Evolutionary conservation across 2,888 invertebrate species (phyloP), one percentile per base, ranked within the genome.

Genomic region (Hartigia nigra): DNA sequence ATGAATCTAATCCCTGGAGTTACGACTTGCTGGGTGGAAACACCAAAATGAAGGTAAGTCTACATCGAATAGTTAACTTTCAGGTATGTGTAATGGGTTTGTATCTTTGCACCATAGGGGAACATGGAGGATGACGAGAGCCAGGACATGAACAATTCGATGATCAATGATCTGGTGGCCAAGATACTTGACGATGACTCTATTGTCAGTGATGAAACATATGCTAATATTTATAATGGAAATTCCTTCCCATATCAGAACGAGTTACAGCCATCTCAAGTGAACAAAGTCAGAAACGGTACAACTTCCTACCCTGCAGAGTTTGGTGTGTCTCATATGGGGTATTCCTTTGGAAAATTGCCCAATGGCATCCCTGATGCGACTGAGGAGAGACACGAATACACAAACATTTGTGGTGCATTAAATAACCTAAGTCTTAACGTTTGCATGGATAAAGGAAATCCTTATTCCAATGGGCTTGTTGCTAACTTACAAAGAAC

Each of bases 111-210:
- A 55, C 55, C 23, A 12, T 76, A 91, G 91, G 84, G 87, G 80
- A 87, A 84, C 74, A 70, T 88, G 79, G 91, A 91, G 70, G 91
- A 91, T 70, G 91, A 91, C 31, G 91, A 91, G 78, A 85, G 86
- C 36, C 91, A 89, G 81, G 91, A 91, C 83, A 82, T 91, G 39
- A 90, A 94, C 86, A 94, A 94, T 89, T 92, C 94, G 69, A 94
- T 94, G 93, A 94, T 95, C 83, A 93, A 94, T 85, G 94, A 95
- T 89, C 92, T 94, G 90, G 94, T 94, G 88, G 94, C 94, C 81
- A 95, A 94, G 89, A 93, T 94, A 83, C 92, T 95, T 78, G 94
- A 94, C 89, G 94, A 95, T 87, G 93, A 94, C 82, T 92, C 93
- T 34, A 85, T 88, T 77, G 83, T 85, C 70, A 83, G 82, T 37